phyloP scores from a whole-genome alignment of 1,140 invertebrate genomes.

The Rhyzopertha dominica region DNA sequence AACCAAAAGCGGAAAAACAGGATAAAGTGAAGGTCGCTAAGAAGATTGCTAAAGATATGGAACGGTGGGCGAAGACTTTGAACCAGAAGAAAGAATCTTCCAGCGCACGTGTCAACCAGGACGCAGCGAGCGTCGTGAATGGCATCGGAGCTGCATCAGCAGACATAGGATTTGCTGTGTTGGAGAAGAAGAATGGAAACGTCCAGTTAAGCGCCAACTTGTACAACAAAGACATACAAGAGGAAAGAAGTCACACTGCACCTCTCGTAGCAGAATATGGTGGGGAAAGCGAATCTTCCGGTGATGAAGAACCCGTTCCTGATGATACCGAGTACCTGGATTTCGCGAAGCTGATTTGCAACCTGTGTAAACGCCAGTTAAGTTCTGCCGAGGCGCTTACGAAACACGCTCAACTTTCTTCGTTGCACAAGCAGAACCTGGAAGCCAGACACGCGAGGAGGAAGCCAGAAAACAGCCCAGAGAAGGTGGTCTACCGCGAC shows the following conservation, averaged over 20 bases:
- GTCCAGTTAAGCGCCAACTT: constrained; percentile 13
- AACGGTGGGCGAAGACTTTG: constrained; percentile 90
- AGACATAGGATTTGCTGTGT: constrained; percentile 85
- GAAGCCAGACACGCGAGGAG: constrained; percentile 44
- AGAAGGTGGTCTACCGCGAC: constrained; percentile 65
- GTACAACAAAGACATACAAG: constrained; percentile 18
- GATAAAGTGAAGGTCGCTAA: constrained; percentile 97
- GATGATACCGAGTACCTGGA: constrained; percentile 68
- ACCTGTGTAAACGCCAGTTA: constrained; percentile 94
- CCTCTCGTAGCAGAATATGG: constrained; percentile 74
- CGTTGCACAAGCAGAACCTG: constrained; percentile 93
- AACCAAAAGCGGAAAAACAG: constrained; percentile 61
- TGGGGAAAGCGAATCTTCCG: constrained; percentile 54
- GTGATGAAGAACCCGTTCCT: constrained; percentile 55
- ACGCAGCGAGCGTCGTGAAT: constrained; percentile 22
- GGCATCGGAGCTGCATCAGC: constrained; percentile 59
- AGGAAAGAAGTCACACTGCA: constrained; percentile 20
- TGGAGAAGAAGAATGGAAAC: constrained; percentile 59
- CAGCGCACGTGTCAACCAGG: constrained; percentile 24
- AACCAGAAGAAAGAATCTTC: constrained; percentile 91
- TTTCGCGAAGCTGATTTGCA: constrained; percentile 85
- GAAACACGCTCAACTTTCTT: constrained; percentile 90
- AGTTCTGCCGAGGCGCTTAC: constrained; percentile 80
- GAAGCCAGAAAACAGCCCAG: constrained; percentile 43
- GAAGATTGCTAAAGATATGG: constrained; percentile 85